Base-by-base conservation (phyloP, 1,140 invertebrate species). In the Paralvinella palmiformis region DNA sequence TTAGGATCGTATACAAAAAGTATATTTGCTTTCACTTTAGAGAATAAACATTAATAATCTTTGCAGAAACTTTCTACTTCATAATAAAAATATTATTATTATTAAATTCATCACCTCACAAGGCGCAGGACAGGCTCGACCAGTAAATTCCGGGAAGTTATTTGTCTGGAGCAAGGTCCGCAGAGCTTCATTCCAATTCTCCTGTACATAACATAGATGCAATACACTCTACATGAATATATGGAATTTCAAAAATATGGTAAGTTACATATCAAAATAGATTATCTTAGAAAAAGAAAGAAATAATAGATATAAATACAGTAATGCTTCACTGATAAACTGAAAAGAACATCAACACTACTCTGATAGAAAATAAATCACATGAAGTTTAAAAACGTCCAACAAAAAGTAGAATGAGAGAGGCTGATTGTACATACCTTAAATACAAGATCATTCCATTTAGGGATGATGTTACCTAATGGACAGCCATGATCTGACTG, bases 121-220 rank as follows among this genome's bases (percentile, higher is more conserved):
- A 3, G 96, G 96, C 17, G 96, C 96, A 13, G 96, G 96, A 78
- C 96, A 99, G 10, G 98, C 95, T 73, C 96, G 84, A 3, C 96
- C 96, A 55, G 96, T 99, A 76, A 99, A 99, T 82, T 99, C 96
- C 32, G 96, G 96, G 82, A 99, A 99, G 77, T 99, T 99, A 76
- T 99, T 99, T 1, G 96, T 99, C 79, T 98, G 96, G 62, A 97
- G 82, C 31, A 99, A 84, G 72, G 97, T 93, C 68, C 90, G 87
- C 1, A 99, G 82, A n/a, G 97, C 97, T 79, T 97, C 92, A 66
- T 90, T 87, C 96, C 96, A 99, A 74, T 97, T 91, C 57, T 91
- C 89, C 79, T 85, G 67, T 52, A 59, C 64, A 45, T 36, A 59
- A 67, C 64, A 57, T 45, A 61, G 41, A 50, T 27, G 7, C 3